Evolutionary conservation across 2,797 vertebrate species (phyloP).

Genomic region (Poecile montanus): DNA sequence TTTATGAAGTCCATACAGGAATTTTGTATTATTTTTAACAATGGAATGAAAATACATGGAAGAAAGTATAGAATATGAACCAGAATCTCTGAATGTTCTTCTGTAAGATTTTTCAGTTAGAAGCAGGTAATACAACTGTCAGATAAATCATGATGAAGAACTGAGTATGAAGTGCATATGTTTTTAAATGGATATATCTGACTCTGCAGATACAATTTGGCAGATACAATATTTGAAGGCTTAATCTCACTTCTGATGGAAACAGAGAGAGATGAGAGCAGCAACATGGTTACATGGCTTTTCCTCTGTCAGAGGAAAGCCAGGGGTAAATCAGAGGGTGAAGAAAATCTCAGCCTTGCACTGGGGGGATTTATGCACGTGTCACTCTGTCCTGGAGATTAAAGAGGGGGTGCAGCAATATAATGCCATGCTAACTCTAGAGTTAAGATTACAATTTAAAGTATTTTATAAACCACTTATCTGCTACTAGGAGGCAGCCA

Average conservation of each 20-base stretch:
- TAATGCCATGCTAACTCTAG: not conserved
- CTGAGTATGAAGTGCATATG: not conserved
- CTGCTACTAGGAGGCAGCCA: constrained; percentile 18
- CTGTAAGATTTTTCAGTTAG: not conserved
- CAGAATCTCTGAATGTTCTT: not conserved
- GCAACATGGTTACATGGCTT: not conserved
- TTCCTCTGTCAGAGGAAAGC: not conserved
- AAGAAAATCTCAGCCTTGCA: not conserved
- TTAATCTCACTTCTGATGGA: not conserved
- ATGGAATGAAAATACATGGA: not conserved
- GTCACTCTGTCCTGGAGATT: not conserved
- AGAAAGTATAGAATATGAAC: not conserved
- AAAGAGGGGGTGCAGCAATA: not conserved
- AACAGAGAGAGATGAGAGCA: not conserved
- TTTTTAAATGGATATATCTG: not conserved
- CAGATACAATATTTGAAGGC: not conserved
- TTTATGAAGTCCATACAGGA: not conserved
- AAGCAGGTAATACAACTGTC: not conserved
- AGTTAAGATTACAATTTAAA: not conserved
- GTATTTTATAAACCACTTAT: constrained; percentile 10
- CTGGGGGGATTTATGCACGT: not conserved
- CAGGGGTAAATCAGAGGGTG: not conserved
- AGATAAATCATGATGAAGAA: not conserved
- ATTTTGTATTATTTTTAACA: not conserved
- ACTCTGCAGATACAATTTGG: not conserved